Evolutionary conservation across 2,797 vertebrate species (phyloP).

Genomic region (Chaetodon trifasciatus): DNA sequence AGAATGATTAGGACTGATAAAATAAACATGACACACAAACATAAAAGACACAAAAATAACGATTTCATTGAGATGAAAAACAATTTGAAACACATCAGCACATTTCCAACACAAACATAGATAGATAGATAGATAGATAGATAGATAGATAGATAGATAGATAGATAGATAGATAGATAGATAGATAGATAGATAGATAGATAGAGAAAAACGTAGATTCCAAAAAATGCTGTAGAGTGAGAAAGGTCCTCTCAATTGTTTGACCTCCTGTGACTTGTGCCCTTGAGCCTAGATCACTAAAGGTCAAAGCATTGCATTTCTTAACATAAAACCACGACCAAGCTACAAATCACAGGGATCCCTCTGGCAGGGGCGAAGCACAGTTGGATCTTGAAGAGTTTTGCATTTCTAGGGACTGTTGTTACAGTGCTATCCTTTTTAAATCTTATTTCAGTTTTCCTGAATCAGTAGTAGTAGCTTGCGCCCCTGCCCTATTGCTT

Average conservation of each 20-base stretch:
- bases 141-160: constrained; percentile 32
- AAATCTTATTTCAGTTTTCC: background rate
- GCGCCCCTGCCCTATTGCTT: constrained; percentile 18
- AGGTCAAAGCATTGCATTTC: constrained; percentile 56
- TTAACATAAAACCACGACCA: constrained; percentile 28
- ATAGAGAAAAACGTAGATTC: constrained; percentile 14
- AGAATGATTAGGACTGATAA: constrained; percentile 2
- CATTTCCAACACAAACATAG: constrained; percentile 2
- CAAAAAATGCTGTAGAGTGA: background rate
- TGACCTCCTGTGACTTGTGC: constrained; percentile 60
- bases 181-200: constrained; percentile 36
- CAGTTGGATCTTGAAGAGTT: constrained; percentile 1
- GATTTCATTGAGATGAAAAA: constrained; percentile 2
- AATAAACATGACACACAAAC: constrained; percentile 25
- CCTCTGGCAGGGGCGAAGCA: constrained; percentile 37
- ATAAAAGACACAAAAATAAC: background rate
- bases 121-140: constrained; percentile 36
- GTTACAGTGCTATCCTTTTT: background rate
- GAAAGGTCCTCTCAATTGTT: constrained; percentile 28
- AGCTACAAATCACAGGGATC: constrained; percentile 36
- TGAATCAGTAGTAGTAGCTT: constrained; percentile 8
- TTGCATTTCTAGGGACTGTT: background rate
- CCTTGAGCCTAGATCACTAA: constrained; percentile 43
- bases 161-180: constrained; percentile 35
- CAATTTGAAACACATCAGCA: background rate